Base-by-base conservation (phyloP, 2,113 vertebrate genomes). In the human region DNA sequence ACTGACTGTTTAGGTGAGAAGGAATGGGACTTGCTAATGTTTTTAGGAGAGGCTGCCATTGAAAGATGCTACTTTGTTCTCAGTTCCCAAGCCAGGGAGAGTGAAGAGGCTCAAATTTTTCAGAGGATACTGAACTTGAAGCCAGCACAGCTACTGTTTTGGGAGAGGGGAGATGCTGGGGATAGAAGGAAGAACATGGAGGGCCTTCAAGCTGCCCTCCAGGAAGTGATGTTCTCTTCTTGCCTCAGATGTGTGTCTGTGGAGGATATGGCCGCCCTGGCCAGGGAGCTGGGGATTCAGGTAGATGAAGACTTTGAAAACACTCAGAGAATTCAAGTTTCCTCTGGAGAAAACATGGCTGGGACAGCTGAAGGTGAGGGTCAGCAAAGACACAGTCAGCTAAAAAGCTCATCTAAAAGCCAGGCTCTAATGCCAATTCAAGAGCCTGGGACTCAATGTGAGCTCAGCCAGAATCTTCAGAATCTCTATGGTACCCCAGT, bases 21-120 rank as follows among this genome's bases (percentile, higher is more conserved):
- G 94, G 98, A 99, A 18, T 98, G 97, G 81, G 66, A 98, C 32
- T 79, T 99, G 38, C 96, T 99, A 20, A 66, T 90, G 52, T 98
- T 97, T 32, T 98, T 98, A 83, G 92, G 98, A 48, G 92, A 95
- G 88, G 55, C 93, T 22, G 45, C 95, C 18, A 79, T 95, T 20
- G 89, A 90, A 84, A 90, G 96, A 68, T 98, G 94, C 25, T 98
- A 95, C 43, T 97, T 98, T 87, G 57, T 98, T 48, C 61, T 98
- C 22, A 73, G 93, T 84, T 27, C 89, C 27, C 97, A 97, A n/a
- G 92, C 91, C 68, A 92, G 52, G 38, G 76, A 95, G n/a, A 90
- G 18, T 93, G 87, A 97, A 89, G 91, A 97, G 64, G 82, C 87
- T 25, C 83, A 97, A 75, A 40, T 90, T 59, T 93, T 93, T 89